Evolutionary conservation across 2,113 vertebrate genomes (phyloP).

Genomic region (Phrynocephalus versicolor): DNA sequence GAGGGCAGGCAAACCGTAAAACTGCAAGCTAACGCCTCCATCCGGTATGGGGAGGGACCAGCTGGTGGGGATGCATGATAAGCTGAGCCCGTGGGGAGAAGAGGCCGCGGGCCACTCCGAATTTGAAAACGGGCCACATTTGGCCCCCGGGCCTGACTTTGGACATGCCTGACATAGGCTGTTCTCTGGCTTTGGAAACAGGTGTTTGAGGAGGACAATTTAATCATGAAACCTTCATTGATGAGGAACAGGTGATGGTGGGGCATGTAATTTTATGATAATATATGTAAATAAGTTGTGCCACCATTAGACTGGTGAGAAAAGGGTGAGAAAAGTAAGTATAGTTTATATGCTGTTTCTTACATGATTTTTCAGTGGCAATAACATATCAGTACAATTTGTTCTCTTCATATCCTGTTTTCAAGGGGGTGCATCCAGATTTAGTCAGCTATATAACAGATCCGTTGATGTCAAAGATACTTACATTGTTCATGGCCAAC

Average conservation of each 20-base stretch:
- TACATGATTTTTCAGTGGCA: slow-evolving; percentile 11
- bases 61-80: too few species aligned
- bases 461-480: neutral
- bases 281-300: neutral
- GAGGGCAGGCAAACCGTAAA: too few species aligned
- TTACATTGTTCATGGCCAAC: neutral
- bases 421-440: neutral
- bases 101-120: too few species aligned
- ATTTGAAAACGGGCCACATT: too few species aligned
- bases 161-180: too few species aligned
- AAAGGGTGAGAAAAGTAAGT: too few species aligned
- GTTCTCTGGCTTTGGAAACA: neutral
- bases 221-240: neutral
- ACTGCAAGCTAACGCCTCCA: too few species aligned
- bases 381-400: slow-evolving; percentile 11
- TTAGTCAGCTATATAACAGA: neutral
- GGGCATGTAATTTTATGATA: neutral
- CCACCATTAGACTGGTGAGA: neutral
- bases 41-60: too few species aligned
- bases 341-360: neutral
- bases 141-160: too few species aligned
- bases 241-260: neutral
- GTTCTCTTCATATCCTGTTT: neutral
- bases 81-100: too few species aligned
- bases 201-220: neutral